Evolutionary conservation across 2,888 invertebrate species (phyloP), one percentile per base, ranked within the genome.

Genomic region (Oscheius sp.): DNA sequence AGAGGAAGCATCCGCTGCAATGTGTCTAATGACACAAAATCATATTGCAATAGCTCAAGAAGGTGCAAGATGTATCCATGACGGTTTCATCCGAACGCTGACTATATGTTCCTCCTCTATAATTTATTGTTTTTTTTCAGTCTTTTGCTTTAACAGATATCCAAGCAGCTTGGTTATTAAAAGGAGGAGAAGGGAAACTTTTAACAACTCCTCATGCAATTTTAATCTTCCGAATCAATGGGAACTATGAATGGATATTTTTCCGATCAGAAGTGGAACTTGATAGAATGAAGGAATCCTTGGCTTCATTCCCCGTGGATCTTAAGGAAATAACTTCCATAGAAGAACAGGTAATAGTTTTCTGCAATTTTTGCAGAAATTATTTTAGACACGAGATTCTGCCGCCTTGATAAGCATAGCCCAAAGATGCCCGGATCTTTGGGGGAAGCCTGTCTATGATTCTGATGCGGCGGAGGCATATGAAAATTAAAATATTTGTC

Each of bases 81-180:
- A 86, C 56, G 86, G 86, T 27, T 86, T 86, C 61, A 77, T 86
- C 61, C 77, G 86, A n/a, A 72, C 81, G 1, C 73, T 86, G 18
- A 69, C 45, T 12, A 76, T 78, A 18, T 69, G 76, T 16, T 13
- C 9, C 35, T 29, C 16, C 35, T n/a, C 12, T n/a, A n/a, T 12
- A 29, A n/a, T 45, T 23, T 23, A 7, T n/a, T 29, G 25, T 29
- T 7, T 21, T 52, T 27, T 29, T 58, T 35, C 18, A 70, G 70
- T 23, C 59, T 0, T 70, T 70, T 29, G 46, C 45, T 6, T 46
- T 70, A 23, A 59, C 58, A 6, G 59, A 59, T 41, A 59, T 70
- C 0, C 25, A 27, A 70, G 23, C 21, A 21, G 70, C 46, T n/a
- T 70, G 70, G 70, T 18, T 66, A 0, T 12, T 66, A 9, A 55